phyloP scores from a whole-genome alignment of 2,888 invertebrate species.

The Rhopalosiphum nymphaeae region DNA sequence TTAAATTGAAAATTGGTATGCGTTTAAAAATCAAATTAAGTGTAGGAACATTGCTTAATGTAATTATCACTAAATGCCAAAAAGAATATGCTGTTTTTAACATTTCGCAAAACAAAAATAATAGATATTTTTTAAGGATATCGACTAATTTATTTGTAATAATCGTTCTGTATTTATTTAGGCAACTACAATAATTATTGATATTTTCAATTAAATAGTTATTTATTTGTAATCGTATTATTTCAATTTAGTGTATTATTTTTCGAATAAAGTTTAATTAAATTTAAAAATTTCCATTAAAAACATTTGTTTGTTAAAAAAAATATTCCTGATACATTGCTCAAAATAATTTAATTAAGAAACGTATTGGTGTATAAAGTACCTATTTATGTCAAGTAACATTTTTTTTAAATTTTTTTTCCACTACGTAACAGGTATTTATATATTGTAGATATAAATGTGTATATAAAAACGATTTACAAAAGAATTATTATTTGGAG shows the following conservation, averaged over 20 bases:
- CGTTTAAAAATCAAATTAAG: neutral
- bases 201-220: neutral
- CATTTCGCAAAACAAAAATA: neutral
- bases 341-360: neutral
- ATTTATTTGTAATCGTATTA: neutral
- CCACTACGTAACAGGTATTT: neutral
- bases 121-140: neutral
- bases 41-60: neutral
- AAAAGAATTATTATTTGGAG: slow-evolving; percentile 40
- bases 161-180: neutral
- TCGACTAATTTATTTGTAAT: neutral
- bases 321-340: neutral
- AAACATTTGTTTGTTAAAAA: neutral
- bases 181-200: neutral
- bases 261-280: neutral
- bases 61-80: neutral
- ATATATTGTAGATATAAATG: too few species aligned
- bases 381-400: neutral
- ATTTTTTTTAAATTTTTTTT: neutral
- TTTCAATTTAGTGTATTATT: neutral
- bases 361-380: neutral
- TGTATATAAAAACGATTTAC: slow-evolving; percentile 37
- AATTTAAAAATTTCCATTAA: neutral
- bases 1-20: neutral
- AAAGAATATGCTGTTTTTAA: neutral